Conservation (phyloP, 2,888 invertebrate genomes). For the Meta bourneti region DNA sequence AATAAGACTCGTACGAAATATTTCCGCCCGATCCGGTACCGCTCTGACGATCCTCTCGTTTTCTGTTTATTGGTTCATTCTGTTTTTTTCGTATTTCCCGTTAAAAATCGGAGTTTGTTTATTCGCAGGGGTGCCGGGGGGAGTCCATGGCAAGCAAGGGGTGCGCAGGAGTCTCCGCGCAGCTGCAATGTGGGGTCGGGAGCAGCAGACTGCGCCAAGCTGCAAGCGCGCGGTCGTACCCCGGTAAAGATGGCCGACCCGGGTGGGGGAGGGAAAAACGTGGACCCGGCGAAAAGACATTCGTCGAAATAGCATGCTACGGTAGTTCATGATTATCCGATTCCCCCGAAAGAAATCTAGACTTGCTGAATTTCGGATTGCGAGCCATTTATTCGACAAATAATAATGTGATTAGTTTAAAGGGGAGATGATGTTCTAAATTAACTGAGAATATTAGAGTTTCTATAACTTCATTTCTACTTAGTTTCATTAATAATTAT, state of each 20-base stretch:
- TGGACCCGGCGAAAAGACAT: conserved; percentile 59
- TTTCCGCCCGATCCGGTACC: not conserved
- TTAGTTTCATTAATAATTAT: no score
- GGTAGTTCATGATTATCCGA: not conserved
- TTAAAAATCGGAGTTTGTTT: conserved; percentile 61
- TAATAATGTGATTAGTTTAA: no score
- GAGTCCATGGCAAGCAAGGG: conserved; percentile 31
- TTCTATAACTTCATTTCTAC: no score
- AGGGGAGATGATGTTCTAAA: no score
- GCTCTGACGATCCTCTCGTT: not conserved
- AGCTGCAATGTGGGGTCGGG: conserved; percentile 74
- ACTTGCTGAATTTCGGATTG: no score
- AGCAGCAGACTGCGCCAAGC: conserved; percentile 46
- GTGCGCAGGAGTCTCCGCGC: conserved; percentile 66
- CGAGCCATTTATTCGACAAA: no score
- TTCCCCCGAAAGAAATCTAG: not conserved
- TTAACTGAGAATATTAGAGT: no score
- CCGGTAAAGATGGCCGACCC: conserved; percentile 46
- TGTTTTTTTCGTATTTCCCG: not conserved
- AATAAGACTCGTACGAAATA: not conserved
- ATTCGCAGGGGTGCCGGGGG: conserved; percentile 37
- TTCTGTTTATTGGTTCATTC: conserved; percentile 3
- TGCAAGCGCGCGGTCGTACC: conserved; percentile 21
- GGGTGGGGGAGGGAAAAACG: conserved; percentile 52
- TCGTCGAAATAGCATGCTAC: conserved; percentile 32